phyloP scores from a whole-genome alignment of 2,113 vertebrate species.

The Tauraco erythrolophus region DNA sequence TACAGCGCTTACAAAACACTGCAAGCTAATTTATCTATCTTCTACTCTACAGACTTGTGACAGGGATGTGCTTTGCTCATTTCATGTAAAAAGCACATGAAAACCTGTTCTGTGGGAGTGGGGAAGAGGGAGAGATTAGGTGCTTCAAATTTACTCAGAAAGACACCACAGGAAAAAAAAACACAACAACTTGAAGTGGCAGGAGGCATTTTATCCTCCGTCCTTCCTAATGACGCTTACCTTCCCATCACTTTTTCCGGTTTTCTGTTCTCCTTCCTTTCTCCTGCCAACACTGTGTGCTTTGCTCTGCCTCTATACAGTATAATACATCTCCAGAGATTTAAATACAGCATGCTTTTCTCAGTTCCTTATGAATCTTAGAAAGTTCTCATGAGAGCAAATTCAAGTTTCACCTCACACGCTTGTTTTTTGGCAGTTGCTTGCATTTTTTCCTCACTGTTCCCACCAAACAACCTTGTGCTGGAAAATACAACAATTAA shows the following conservation, averaged over 20 bases:
- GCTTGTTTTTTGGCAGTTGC: slow-evolving; percentile 37
- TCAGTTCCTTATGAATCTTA: not conserved
- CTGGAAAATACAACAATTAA: slow-evolving; percentile 54
- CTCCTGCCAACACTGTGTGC: not conserved
- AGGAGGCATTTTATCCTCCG: not conserved
- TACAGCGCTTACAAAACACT: not conserved
- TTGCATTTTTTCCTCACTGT: slow-evolving; percentile 6
- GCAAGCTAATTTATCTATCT: not conserved
- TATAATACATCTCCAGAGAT: slow-evolving; percentile 19
- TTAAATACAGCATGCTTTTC: not conserved
- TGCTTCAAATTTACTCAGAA: not conserved
- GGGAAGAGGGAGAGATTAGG: not conserved
- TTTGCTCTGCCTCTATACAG: not conserved
- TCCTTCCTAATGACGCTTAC: not conserved
- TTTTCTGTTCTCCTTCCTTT: not conserved
- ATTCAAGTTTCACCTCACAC: slow-evolving; percentile 44
- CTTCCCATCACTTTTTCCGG: not conserved
- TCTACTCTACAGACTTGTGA: not conserved
- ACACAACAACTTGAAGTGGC: not conserved
- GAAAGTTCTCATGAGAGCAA: slow-evolving; percentile 53
- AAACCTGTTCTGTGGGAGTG: not conserved
- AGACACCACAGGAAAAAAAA: not conserved
- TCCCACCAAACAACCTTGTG: slow-evolving; percentile 44
- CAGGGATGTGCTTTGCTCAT: not conserved
- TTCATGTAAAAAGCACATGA: not conserved